Conservation (phyloP, 92 coral and sea anemone genomes). For the Porites evermanni region DNA sequence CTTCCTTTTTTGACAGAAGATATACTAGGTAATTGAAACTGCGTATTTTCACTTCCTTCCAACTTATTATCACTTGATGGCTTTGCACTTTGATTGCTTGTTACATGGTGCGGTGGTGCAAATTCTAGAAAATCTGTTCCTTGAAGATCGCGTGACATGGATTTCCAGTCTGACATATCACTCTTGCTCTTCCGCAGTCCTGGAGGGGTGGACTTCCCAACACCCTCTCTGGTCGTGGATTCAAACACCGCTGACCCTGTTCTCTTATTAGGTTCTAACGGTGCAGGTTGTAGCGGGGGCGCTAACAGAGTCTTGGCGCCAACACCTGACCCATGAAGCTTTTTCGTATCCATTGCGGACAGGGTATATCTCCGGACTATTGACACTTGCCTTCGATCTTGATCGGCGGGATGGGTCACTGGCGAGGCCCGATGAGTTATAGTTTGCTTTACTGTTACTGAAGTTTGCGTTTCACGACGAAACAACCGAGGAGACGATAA, state of each 20-base stretch:
- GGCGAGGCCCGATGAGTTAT: constrained; percentile 22
- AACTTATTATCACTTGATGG: constrained; percentile 4
- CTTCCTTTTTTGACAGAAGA: constrained; percentile 17
- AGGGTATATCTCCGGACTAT: constrained; percentile 41
- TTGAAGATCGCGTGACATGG: constrained; percentile 33
- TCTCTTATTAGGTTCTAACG: constrained; percentile 1
- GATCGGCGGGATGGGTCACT: background rate
- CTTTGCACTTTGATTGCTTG: constrained; percentile 1
- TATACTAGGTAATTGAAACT: constrained; percentile 58
- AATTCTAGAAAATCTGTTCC: constrained; percentile 17
- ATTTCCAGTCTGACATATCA: constrained; percentile 41
- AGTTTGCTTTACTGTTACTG: constrained; percentile 18
- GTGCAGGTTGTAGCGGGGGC: constrained; percentile 6
- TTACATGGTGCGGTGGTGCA: background rate
- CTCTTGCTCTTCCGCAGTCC: constrained; percentile 56
- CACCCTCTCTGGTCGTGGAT: constrained; percentile 10
- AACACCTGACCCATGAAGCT: constrained; percentile 7
- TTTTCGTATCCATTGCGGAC: constrained; percentile 48
- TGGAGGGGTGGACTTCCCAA: constrained; percentile 35
- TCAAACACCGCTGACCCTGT: constrained; percentile 16
- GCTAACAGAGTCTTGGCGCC: background rate
- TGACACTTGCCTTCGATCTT: constrained; percentile 11
- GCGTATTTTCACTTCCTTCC: constrained; percentile 15
- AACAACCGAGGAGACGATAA: constrained; percentile 13
- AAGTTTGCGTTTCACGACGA: constrained; percentile 7